Base-by-base conservation (phyloP, 2,113 vertebrate genomes). In the Pagrus major region DNA sequence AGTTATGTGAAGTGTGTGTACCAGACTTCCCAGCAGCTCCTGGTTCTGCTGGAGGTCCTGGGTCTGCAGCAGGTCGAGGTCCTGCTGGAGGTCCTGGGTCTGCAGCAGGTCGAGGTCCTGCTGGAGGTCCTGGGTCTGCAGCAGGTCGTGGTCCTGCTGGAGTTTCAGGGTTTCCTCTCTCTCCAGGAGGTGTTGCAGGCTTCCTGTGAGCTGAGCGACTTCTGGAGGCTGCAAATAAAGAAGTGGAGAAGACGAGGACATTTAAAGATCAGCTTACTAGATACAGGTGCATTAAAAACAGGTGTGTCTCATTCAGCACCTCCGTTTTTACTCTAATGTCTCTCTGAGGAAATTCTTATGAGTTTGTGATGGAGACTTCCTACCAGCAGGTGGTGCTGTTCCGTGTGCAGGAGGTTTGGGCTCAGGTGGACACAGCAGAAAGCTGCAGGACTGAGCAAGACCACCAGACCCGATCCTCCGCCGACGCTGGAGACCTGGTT, bases 401-500 rank as follows among this genome's bases (percentile, higher is more conserved):
- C 31, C 65, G 8, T 23, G 55, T 23, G 63, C 55, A 23, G 1
- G 15, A 12, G 14, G 9, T 1, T 21, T 20, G 8, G 21, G 65
- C 21, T 64, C 71, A 9, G 76, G 41, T 25, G 71, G 69, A 33
- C 18, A 4, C 39, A 79, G 58, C 49, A 76, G 76, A 29, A 78
- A 81, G 16, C 37, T 16, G 47, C 56, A 63, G 73, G 84, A 78
- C 58, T 25, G 74, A 64, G 61, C n/a, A 0, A 70, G 52, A n/a
- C 44, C 60, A 8, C 33, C 10, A 0, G 49, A 41, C 29, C 21
- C 15, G 11, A 47, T 23, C 70, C 44, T 82, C 72, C 6, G 86
- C 31, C 79, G 58, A 0, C 23, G 56, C 70, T 88, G 90, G 7
- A 91, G 67, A 25, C 69, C 9, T 0, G 82, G 90, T 35, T 91